Evolutionary conservation across 2,888 invertebrate genomes (phyloP).

Genomic region (Trissolcus brochymenae): DNA sequence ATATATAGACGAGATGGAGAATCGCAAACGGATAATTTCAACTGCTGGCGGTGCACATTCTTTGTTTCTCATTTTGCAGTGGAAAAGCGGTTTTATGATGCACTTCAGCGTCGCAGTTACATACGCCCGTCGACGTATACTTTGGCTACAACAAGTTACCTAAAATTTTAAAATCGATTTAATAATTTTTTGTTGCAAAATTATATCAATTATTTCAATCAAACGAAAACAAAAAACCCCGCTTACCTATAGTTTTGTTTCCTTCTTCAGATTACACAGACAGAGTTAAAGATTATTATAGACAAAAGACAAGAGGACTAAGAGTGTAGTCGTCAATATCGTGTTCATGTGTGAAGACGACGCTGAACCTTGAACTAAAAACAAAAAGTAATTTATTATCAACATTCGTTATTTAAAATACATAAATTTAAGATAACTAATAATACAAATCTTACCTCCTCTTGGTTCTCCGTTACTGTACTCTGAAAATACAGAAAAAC

Average conservation of each 20-base stretch:
- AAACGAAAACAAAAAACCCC: neutral
- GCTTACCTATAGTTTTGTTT: conserved; percentile 65
- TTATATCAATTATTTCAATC: conserved; percentile 1
- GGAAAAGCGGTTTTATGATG: conserved; percentile 38
- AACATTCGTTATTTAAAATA: neutral
- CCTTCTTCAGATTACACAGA: conserved; percentile 55
- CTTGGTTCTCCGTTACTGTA: neutral
- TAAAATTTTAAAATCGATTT: conserved; percentile 40
- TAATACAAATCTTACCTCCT: neutral
- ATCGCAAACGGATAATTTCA: conserved; percentile 32
- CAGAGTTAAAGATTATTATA: conserved; percentile 68
- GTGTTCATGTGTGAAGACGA: conserved; percentile 55
- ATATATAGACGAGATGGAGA: conserved; percentile 34
- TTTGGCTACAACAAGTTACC: conserved; percentile 75
- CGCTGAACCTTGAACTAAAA: conserved; percentile 32
- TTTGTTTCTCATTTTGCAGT: conserved; percentile 23
- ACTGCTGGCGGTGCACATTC: conserved; percentile 36
- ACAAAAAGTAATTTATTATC: conserved; percentile 2
- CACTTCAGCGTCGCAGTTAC: conserved; percentile 40
- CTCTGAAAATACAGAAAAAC: neutral
- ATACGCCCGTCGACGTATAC: conserved; percentile 69
- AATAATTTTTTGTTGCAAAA: neutral
- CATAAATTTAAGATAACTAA: neutral
- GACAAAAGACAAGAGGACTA: conserved; percentile 67
- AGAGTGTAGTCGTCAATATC: conserved; percentile 61